Evolutionary conservation across 2,113 vertebrate genomes (phyloP).

Genomic region (Halichoeres trimaculatus): DNA sequence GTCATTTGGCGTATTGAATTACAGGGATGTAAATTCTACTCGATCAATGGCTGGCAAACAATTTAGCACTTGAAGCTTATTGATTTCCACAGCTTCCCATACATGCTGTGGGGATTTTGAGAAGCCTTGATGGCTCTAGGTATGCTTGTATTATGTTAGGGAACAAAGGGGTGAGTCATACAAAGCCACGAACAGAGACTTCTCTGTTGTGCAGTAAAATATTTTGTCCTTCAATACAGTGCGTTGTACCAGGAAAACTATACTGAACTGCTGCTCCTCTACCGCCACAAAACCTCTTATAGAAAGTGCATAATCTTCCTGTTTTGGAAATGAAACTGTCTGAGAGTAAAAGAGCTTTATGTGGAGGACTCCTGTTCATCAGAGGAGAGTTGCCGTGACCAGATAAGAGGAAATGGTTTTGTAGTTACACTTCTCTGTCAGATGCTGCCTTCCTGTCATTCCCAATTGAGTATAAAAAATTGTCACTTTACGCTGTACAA

Average conservation of each 20-base stretch:
- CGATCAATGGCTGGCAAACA: slow-evolving; percentile 66
- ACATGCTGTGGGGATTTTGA: slow-evolving; percentile 50
- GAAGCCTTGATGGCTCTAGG: slow-evolving; percentile 43
- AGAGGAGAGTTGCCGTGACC: slow-evolving; percentile 15
- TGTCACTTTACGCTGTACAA: slow-evolving; percentile 48
- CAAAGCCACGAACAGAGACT: slow-evolving; percentile 32
- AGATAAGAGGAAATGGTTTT: slow-evolving; percentile 40
- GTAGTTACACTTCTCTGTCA: slow-evolving; percentile 40
- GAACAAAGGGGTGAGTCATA: slow-evolving; percentile 56
- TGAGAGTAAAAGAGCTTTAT: slow-evolving; percentile 33
- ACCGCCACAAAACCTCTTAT: slow-evolving; percentile 8
- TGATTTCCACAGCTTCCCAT: slow-evolving; percentile 61
- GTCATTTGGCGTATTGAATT: slow-evolving; percentile 66
- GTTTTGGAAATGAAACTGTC: slow-evolving; percentile 43
- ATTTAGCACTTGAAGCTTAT: slow-evolving; percentile 63
- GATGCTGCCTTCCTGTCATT: slow-evolving; percentile 19
- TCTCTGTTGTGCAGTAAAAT: slow-evolving; percentile 23
- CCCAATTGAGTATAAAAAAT: slow-evolving; percentile 26
- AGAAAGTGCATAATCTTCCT: slow-evolving; percentile 39
- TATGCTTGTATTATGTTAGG: slow-evolving; percentile 39
- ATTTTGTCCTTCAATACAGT: slow-evolving; percentile 16
- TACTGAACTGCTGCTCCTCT: slow-evolving; percentile 12
- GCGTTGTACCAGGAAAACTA: slow-evolving; percentile 20
- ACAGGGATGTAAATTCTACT: slow-evolving; percentile 60
- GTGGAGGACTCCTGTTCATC: slow-evolving; percentile 37